These are phyloP conservation scores for Coenonympha glycerion DNA, from an alignment of 2,888 invertebrate genomes.

Conservation along the genomic window DNA sequence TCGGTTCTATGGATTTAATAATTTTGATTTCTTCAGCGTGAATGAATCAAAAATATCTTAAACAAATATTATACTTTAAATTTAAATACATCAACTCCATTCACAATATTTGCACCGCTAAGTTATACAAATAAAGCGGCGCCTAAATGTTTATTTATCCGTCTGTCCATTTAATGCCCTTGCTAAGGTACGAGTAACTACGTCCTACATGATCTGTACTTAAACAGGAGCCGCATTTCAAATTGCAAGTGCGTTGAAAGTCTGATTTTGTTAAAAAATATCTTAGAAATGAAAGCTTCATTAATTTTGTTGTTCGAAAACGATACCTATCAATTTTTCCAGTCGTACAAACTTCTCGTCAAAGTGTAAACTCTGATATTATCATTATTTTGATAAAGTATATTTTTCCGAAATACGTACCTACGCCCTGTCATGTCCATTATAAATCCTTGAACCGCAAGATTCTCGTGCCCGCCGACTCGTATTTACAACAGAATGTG, in stretches of 20 bases:
- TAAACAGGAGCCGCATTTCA: no score
- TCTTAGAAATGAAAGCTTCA: no score
- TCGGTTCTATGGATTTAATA: no score
- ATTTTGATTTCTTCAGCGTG: no score
- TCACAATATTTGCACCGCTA: slow-evolving; percentile 19
- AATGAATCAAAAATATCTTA: neutral
- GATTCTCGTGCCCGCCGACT: neutral
- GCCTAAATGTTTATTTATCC: slow-evolving; percentile 23
- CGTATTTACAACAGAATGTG: neutral
- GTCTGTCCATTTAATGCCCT: slow-evolving; percentile 12
- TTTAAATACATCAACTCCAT: neutral
- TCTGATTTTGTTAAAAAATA: no score
- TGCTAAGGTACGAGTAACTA: neutral
- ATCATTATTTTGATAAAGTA: no score
- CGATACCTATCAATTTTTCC: no score
- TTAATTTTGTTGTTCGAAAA: no score
- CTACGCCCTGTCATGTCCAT: neutral
- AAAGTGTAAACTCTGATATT: no score
- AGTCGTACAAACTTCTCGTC: no score
- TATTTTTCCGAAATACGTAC: neutral
- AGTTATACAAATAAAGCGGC: slow-evolving; percentile 18
- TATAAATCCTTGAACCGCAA: neutral
- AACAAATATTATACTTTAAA: neutral
- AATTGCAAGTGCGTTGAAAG: no score
- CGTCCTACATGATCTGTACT: neutral